Base-by-base conservation (phyloP, 64 coral and sea anemone genomes). In the Montipora sp. region DNA sequence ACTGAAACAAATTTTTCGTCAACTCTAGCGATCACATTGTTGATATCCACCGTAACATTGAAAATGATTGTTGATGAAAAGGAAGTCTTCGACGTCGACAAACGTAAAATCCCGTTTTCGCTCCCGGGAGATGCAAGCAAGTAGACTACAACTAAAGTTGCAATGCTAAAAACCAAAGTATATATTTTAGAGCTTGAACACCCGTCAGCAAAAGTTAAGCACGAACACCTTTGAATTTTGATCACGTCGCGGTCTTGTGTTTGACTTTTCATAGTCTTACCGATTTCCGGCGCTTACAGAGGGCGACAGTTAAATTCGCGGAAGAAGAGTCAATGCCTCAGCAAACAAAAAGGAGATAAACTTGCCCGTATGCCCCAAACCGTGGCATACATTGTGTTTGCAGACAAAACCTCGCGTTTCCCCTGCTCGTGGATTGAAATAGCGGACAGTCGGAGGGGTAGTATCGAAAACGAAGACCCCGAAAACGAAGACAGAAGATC, bases 1-100 rank as follows among this genome's bases (percentile, higher is more conserved):
- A 81, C 55, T 36, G 79, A 81, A 7, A 81, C 0, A 43, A 81
- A 81, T 24, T 63, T 59, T 61, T 81, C 53, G 20, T 81, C 79
- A 14, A 80, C 51, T 11, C 8, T 80, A 16, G 46, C 75, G 15
- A 77, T 77, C 5, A 77, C 75, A 48, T 7, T 6, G 44, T 7
- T 47, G 75, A 48, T 50, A 48, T 16, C 43, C 36, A 77, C 18
- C 18, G 10, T n/a, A 7, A 8, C 20, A 71, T 7, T 71, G 8
- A n/a, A 71, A 71, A 71, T 5, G 3, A 71, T 15, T 71, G 4
- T 21, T 71, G 68, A 19, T 22, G 5, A 1, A 7, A 23, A 23
- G 1, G 21, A 71, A 71, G n/a, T 7, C 68, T 71, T 71, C 8
- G 68, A 23, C 68, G 68, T 71, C 68, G n/a, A 23, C 68, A 21